A percentile compares a stretch with the other conserved stretches of the same genome.
phyloP scores from a whole-genome alignment of 2,888 invertebrate species.

The Crocallis elinguaria region DNA sequence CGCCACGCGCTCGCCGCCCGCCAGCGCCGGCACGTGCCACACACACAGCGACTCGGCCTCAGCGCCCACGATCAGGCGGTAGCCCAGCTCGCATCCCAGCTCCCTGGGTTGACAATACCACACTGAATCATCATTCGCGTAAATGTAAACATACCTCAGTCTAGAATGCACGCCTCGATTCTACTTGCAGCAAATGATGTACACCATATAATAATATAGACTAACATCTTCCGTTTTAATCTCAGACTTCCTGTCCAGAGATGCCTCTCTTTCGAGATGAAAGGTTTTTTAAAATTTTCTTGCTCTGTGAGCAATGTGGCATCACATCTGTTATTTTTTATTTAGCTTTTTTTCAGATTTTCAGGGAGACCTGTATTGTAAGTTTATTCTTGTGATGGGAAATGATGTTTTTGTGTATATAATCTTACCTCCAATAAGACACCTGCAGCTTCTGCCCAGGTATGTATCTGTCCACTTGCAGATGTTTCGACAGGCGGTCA shows the following conservation, averaged over 20 bases:
- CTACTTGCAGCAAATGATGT: too few species aligned
- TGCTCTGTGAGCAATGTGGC: too few species aligned
- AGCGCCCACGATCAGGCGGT: constrained; percentile 94
- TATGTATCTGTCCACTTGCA: constrained; percentile 95
- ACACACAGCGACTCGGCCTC: constrained; percentile 84
- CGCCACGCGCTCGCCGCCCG: constrained; percentile 79
- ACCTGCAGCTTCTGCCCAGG: constrained; percentile 95
- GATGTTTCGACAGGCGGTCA: constrained; percentile 94
- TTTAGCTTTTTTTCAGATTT: too few species aligned
- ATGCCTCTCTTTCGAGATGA: too few species aligned
- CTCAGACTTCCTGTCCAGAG: too few species aligned
- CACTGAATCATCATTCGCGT: background rate
- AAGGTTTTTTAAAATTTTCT: too few species aligned
- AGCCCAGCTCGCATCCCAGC: constrained; percentile 93
- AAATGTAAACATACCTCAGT: too few species aligned
- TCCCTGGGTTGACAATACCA: constrained; percentile 71
- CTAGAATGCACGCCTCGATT: too few species aligned
- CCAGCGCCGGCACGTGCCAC: constrained; percentile 87
- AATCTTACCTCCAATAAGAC: constrained; percentile 95
- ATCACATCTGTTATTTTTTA: too few species aligned
- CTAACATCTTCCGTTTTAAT: too few species aligned
- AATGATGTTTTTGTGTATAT: background rate
- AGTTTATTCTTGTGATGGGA: background rate
- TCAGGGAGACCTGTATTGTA: too few species aligned
- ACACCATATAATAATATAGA: too few species aligned